Evolutionary conservation across 2,797 vertebrate genomes (phyloP).

Genomic region (Clarias platycephalus): DNA sequence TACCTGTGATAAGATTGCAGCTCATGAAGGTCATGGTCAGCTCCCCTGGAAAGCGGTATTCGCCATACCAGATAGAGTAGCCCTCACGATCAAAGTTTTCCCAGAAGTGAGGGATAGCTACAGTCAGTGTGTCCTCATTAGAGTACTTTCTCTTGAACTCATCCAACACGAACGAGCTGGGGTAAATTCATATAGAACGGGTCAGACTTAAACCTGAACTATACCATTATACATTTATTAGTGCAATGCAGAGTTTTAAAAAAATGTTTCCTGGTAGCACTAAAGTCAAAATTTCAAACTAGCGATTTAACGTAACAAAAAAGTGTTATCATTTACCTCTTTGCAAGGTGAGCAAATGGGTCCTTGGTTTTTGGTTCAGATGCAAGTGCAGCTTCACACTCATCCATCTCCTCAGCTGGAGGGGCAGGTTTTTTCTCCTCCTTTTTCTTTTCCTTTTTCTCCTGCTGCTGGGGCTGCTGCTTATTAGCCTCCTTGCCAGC

Average conservation of each 20-base stretch:
- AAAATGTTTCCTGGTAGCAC: neutral
- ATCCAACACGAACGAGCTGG: slow-evolving; percentile 80
- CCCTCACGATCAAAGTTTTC: slow-evolving; percentile 88
- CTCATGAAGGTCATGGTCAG: slow-evolving; percentile 88
- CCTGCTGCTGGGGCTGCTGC: slow-evolving; percentile 60
- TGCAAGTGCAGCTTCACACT: slow-evolving; percentile 85
- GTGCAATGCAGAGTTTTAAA: too few relatives aligned
- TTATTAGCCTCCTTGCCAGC: slow-evolving; percentile 75
- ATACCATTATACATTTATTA: neutral
- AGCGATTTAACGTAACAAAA: neutral
- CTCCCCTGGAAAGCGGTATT: slow-evolving; percentile 86
- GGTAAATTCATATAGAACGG: neutral
- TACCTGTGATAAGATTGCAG: slow-evolving; percentile 93
- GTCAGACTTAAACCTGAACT: neutral
- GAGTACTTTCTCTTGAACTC: slow-evolving; percentile 96
- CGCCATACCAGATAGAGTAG: slow-evolving; percentile 86
- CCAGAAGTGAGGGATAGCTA: slow-evolving; percentile 90
- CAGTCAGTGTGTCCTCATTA: slow-evolving; percentile 87
- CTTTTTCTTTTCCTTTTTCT: slow-evolving; percentile 85
- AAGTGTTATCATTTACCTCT: slow-evolving; percentile 74
- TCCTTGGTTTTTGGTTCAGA: slow-evolving; percentile 90
- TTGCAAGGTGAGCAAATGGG: slow-evolving; percentile 86
- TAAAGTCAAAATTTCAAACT: neutral
- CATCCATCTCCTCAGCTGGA: slow-evolving; percentile 83
- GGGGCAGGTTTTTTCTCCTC: slow-evolving; percentile 78